Evolutionary conservation across 2,888 invertebrate genomes (phyloP).

Genomic region (Macrophya alboannulata): DNA sequence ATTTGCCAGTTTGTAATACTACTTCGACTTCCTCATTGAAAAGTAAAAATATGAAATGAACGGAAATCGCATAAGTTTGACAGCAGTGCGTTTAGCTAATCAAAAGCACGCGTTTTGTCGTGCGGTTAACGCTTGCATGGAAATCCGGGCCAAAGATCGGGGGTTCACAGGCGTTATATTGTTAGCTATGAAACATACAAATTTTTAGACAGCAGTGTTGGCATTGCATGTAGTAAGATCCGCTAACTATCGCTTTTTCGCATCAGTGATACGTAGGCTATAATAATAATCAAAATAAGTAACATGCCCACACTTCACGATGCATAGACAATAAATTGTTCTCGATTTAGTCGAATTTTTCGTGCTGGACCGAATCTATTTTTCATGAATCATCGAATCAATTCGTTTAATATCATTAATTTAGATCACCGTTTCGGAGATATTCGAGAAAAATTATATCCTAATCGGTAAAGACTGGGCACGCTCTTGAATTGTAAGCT

Average conservation of each 20-base stretch:
- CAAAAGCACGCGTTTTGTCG: too few relatives aligned
- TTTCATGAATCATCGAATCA: background rate
- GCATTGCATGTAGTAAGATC: background rate
- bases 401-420: background rate
- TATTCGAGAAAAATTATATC: background rate
- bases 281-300: background rate
- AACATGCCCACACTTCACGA: background rate
- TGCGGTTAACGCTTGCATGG: too few relatives aligned
- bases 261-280: background rate
- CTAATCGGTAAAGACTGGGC: too few relatives aligned
- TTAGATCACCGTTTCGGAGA: background rate
- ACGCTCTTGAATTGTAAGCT: too few relatives aligned
- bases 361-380: background rate
- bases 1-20: too few relatives aligned
- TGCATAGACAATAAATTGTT: background rate
- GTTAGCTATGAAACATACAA: background rate
- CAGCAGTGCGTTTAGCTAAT: too few relatives aligned
- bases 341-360: background rate
- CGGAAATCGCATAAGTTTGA: too few relatives aligned
- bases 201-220: background rate
- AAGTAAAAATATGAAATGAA: too few relatives aligned
- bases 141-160: too few relatives aligned
- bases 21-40: too few relatives aligned
- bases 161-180: background rate
- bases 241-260: background rate